Evolutionary conservation across 2,888 invertebrate species (phyloP).

Genomic region (Agrypnus murinus): DNA sequence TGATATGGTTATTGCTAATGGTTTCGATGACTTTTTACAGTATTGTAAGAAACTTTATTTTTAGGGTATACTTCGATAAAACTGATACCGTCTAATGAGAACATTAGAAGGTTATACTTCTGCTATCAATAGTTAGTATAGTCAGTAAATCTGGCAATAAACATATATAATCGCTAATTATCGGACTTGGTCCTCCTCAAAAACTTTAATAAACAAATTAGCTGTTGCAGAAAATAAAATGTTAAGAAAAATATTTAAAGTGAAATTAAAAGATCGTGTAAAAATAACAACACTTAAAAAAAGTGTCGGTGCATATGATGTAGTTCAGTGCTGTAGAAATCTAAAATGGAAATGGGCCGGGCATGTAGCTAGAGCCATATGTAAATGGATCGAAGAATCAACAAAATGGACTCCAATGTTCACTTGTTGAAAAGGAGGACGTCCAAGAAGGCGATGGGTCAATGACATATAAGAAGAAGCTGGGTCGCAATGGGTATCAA

Average conservation of each 20-base stretch:
- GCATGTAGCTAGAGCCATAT: neutral
- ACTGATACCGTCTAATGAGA: no score
- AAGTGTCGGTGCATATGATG: neutral
- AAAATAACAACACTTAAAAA: neutral
- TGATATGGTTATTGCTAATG: no score
- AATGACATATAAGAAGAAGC: neutral
- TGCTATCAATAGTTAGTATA: no score
- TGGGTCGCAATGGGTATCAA: neutral
- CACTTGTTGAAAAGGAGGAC: neutral
- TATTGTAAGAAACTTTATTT: no score
- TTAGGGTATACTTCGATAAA: no score
- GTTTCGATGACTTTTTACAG: no score
- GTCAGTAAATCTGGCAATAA: no score
- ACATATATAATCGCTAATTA: no score
- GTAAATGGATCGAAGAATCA: conserved; percentile 3
- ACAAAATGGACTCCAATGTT: conserved; percentile 11
- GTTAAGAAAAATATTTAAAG: neutral
- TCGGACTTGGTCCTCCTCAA: neutral
- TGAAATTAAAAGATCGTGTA: neutral
- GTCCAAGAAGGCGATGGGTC: conserved; percentile 2
- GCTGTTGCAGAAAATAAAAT: neutral
- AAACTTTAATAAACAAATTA: neutral
- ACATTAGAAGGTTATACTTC: no score
- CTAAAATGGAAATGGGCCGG: neutral
- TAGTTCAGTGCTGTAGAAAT: no score